phyloP scores from a whole-genome alignment of 2,888 invertebrate species.

The Isotomurus palustris region DNA sequence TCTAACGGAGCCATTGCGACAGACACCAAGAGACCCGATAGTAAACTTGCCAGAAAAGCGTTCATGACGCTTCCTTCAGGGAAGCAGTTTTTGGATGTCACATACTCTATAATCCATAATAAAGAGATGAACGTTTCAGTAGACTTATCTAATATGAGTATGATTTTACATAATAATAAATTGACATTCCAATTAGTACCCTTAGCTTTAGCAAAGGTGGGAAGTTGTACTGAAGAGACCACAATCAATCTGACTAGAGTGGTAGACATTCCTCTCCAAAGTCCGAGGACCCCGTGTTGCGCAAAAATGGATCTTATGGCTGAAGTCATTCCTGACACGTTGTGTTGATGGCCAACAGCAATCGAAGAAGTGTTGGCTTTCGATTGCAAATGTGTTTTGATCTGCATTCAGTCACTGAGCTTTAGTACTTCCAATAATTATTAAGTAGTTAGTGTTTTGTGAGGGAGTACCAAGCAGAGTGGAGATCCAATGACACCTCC shows the following conservation, averaged over 20 bases:
- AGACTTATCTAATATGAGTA: no score
- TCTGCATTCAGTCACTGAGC: constrained; percentile 49
- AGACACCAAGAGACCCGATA: constrained; percentile 75
- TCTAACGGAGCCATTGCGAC: constrained; percentile 81
- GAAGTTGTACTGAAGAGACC: constrained; percentile 77
- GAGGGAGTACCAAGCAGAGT: constrained; percentile 66
- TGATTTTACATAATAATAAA: no score
- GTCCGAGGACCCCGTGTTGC: constrained; percentile 56
- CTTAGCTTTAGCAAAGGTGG: constrained; percentile 63
- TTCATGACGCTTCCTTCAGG: constrained; percentile 59
- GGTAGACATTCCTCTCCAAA: constrained; percentile 75
- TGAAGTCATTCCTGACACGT: constrained; percentile 61
- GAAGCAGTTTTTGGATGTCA: constrained; percentile 52
- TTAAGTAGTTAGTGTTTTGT: background rate
- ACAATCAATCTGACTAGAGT: constrained; percentile 69
- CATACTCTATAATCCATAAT: constrained; percentile 21
- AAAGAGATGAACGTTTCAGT: background rate
- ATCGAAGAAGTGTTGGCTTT: constrained; percentile 62
- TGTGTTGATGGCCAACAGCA: constrained; percentile 83
- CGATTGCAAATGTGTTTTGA: constrained; percentile 76
- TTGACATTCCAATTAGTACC: no score
- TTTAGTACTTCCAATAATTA: background rate
- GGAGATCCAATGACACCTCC: constrained; percentile 80
- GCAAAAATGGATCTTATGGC: constrained; percentile 57
- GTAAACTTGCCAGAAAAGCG: constrained; percentile 68